Conservation (phyloP, 2,888 invertebrate species). For the Syrphus vitripennis region DNA sequence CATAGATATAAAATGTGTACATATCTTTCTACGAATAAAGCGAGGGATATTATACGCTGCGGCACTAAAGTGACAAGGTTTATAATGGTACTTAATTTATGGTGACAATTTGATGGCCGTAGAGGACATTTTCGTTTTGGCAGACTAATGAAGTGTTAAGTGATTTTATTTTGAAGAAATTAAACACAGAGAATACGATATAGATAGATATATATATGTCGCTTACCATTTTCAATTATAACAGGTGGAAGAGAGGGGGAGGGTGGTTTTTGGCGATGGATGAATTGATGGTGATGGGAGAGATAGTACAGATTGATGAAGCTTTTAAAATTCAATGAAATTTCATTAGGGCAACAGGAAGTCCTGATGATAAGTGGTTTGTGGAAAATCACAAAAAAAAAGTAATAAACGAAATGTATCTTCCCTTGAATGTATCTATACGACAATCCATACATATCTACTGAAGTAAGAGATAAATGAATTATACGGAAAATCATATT, state of each 20-base stretch:
- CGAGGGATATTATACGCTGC: constrained; percentile 55
- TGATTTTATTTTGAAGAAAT: constrained; percentile 37
- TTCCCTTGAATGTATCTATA: too few relatives aligned
- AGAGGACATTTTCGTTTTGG: neutral
- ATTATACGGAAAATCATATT: too few relatives aligned
- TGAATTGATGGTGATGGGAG: neutral
- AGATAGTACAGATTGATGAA: constrained; percentile 5
- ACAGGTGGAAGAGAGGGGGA: too few relatives aligned
- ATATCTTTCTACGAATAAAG: neutral
- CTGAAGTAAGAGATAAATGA: too few relatives aligned
- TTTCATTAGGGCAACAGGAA: neutral
- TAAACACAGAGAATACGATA: neutral
- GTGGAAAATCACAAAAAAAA: too few relatives aligned
- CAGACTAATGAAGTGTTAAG: constrained; percentile 60
- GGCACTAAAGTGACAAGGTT: constrained; percentile 50
- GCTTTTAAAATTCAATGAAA: constrained; percentile 27
- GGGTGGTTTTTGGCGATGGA: neutral
- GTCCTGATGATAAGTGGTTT: neutral
- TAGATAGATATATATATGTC: neutral
- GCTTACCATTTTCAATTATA: neutral
- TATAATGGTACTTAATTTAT: constrained; percentile 55
- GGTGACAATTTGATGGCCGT: constrained; percentile 45
- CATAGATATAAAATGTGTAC: neutral
- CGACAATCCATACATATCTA: too few relatives aligned
- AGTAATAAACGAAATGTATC: neutral